Conservation (phyloP, 2,113 vertebrate species). For the Plecotus auritus region DNA sequence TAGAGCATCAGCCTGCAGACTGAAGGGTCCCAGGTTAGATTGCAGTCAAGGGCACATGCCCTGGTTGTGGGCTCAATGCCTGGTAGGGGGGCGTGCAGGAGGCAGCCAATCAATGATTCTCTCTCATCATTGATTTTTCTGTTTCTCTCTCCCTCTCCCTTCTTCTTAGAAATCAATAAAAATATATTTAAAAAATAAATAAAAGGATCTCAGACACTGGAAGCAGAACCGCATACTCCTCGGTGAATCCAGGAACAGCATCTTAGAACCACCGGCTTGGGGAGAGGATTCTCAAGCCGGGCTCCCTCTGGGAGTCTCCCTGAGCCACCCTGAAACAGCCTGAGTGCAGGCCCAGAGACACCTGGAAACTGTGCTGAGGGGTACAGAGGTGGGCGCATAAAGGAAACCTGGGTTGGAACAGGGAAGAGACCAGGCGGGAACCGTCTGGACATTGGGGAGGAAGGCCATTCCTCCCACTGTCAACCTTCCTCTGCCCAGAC, state of each 20-base stretch:
- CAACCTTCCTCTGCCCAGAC: background rate
- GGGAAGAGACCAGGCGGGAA: background rate
- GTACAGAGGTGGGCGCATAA: background rate
- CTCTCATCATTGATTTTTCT: too few relatives aligned
- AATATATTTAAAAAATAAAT: too few relatives aligned
- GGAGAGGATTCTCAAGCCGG: background rate
- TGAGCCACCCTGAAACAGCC: background rate
- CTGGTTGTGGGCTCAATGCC: too few relatives aligned
- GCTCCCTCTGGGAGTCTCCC: background rate
- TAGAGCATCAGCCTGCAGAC: too few relatives aligned
- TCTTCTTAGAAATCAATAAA: too few relatives aligned
- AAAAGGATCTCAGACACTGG: background rate
- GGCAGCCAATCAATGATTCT: too few relatives aligned
- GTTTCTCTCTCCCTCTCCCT: too few relatives aligned
- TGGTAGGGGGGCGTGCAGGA: too few relatives aligned
- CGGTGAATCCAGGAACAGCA: background rate
- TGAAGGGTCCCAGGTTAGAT: too few relatives aligned
- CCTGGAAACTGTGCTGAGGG: background rate
- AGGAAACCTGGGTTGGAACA: background rate
- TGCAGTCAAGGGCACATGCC: too few relatives aligned
- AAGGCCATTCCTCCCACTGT: background rate
- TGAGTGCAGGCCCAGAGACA: background rate
- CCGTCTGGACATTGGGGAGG: fast-evolving
- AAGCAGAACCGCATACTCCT: background rate
- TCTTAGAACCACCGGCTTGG: background rate